Evolutionary conservation across 2,888 invertebrate species (phyloP).

Genomic region (Calliphora vomitoria): DNA sequence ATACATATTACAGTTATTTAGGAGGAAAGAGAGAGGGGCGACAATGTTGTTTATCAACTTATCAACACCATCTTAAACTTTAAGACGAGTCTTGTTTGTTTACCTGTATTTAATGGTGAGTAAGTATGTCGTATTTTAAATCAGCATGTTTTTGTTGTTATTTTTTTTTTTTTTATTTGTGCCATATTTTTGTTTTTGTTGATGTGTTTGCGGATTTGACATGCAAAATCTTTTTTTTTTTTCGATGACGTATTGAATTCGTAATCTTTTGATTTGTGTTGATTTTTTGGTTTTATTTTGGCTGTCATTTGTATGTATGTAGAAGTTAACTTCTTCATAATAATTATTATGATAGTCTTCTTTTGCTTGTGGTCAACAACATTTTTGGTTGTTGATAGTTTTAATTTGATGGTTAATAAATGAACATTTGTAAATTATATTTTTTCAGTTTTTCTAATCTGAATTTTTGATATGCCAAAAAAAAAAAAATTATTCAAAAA

Average conservation of each 20-base stretch:
- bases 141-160: slow-evolving; percentile 34
- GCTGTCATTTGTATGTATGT: background rate
- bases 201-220: slow-evolving; percentile 47
- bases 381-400: slow-evolving; percentile 6
- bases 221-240: slow-evolving; percentile 57
- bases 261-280: slow-evolving; percentile 34
- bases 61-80: slow-evolving; percentile 49
- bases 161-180: slow-evolving; percentile 47
- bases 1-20: background rate
- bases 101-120: background rate
- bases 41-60: slow-evolving; percentile 45
- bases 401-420: slow-evolving; percentile 28
- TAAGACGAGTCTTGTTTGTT: slow-evolving; percentile 52
- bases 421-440: background rate
- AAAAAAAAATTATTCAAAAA: background rate
- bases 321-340: background rate
- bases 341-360: background rate
- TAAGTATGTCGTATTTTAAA: slow-evolving; percentile 8
- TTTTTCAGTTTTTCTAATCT: slow-evolving; percentile 8
- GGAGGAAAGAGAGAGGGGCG: background rate
- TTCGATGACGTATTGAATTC: slow-evolving; percentile 57
- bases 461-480: background rate
- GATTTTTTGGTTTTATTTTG: slow-evolving; percentile 11
- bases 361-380: background rate
- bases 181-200: slow-evolving; percentile 34